Base-by-base conservation (phyloP, 92 coral and sea anemone genomes). In the Paragorgia papillata region DNA sequence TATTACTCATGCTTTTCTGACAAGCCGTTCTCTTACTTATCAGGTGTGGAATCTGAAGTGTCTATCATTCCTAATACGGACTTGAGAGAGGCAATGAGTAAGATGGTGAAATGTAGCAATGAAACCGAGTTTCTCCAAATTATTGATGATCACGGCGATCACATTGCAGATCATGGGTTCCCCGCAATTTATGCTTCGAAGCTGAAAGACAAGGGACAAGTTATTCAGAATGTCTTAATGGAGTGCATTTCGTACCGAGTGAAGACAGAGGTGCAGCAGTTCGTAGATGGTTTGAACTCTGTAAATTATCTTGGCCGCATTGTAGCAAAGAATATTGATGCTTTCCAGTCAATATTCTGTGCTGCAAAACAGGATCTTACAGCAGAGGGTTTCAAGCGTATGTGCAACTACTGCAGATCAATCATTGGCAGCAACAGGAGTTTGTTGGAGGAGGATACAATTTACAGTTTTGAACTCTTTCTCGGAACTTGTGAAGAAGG, bases 391-490 rank as follows among this genome's bases (percentile, higher is more conserved):
- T 70, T 70, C 28, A 70, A 70, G 24, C 46, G 32, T 25, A 55
- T 70, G 26, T 43, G 60, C 35, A 37, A 73, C 18, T 26, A 49
- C 37, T 58, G 57, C 33, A 49, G 79, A 53, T 49, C 62, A 19
- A 48, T 41, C 33, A 61, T 46, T 58, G 79, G 79, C 26, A 73
- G 79, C 62, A 73, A 73, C 62, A 73, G n/a, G n/a, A 73, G 79
- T 49, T 14, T 15, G 62, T 28, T 49, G 29, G 79, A 73, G 57
- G 79, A 73, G 53, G 79, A 58, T 41, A 73, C 79, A 27, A 73
- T 73, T 49, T 73, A 73, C 41, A 27, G 79, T 53, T 73, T 58
- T 55, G 77, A 70, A 44, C 19, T 70, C 27, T 70, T 39, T 37
- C 35, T 25, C 27, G 40, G 46, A 70, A 31, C 35, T 31, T 67